Evolutionary conservation across 2,888 invertebrate genomes (phyloP), one percentile per base, ranked within the genome.

Genomic region (Caenorhabditis panamensis): DNA sequence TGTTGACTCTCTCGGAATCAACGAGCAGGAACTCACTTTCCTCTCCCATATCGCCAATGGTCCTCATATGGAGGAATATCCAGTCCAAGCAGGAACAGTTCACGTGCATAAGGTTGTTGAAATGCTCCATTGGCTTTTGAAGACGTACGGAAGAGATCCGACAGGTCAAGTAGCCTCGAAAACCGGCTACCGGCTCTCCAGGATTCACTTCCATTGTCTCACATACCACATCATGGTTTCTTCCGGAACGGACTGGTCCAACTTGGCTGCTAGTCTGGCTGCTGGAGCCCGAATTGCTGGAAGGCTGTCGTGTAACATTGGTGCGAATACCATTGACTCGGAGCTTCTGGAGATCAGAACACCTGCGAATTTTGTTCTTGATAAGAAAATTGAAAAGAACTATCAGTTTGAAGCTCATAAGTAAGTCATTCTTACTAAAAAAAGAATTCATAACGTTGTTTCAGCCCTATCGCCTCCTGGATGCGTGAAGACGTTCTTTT

Each of bases 131-230:
- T 92, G 92, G 92, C 77, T 92, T n/a, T 80, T 92, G 69, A 86
- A 89, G 36, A 91, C 85, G 11, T 92, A 88, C 82, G 92, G 92
- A 37, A 86, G 89, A 64, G 91, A 91, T 20, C 79, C 88, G 63
- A 86, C 79, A 20, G 89, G 89, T 37, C 89, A 88, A 8, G 84
- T 84, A 13, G 37, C 82, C 11, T 82, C 64, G 78, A 88, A 79
- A 88, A 90, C 37, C 59, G 87, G 82, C 47, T 88, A 88, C 64
- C 88, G 91, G 56, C 89, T 92, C 31, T 91, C 92, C 20, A 84
- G 92, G 51, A 90, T 92, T 37, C 92, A 92, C 84, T 92, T 92
- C 82, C 92, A 92, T 80, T 92, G 91, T n/a, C 87, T 92, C 20
- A 92, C 92, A 2, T 92, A 91, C 84, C 92, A 92, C 85, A 91